Evolutionary conservation across 2,797 vertebrate species (phyloP), one percentile per base, ranked within the genome.

Genomic region (Silurus lanzhouensis): DNA sequence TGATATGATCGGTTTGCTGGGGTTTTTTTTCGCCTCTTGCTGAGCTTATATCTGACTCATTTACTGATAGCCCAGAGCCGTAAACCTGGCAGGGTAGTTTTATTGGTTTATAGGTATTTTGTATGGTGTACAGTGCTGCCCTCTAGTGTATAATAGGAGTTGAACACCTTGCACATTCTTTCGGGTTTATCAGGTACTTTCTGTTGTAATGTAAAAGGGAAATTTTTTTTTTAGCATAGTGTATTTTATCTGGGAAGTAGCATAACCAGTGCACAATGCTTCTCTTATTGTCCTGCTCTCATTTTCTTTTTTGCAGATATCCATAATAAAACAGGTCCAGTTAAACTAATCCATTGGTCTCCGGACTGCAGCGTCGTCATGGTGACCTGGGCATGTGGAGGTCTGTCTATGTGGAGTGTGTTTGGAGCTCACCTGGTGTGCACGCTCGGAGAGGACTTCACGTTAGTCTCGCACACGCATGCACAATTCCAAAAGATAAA

Each of bases 381-480:
- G 95, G 97, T 99, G 89, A 98, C 98, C 0, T 99, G 98, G 98
- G 97, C 98, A 85, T 96, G 92, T 87, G 98, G 98, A 13, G 97
- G 98, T 79, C 94, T 99, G 58, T 99, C 98, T 6, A 91, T 99
- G 77, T 99, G 98, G 98, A 99, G 98, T 84, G 98, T 99, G 85
- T 99, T 99, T 90, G 98, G 98, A 88, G 98, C 98, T 91, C 98
- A 99, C 84, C 97, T 99, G 90, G 97, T 99, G 92, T 99, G 98
- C 93, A 99, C 98, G 64, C 95, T 99, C 85, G 97, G 97, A 92
- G 98, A 98, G 91, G 98, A 99, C 92, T 99, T 99, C 93, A 96
- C 96, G 98, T 99, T 90, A 95, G 98, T 96, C 19, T 9, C 83
- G 20, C 61, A 82, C 7, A 68, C 1, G 55, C 74, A 8, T 72